Conservation (phyloP, 2,797 vertebrate genomes). For the Falco naumanni region DNA sequence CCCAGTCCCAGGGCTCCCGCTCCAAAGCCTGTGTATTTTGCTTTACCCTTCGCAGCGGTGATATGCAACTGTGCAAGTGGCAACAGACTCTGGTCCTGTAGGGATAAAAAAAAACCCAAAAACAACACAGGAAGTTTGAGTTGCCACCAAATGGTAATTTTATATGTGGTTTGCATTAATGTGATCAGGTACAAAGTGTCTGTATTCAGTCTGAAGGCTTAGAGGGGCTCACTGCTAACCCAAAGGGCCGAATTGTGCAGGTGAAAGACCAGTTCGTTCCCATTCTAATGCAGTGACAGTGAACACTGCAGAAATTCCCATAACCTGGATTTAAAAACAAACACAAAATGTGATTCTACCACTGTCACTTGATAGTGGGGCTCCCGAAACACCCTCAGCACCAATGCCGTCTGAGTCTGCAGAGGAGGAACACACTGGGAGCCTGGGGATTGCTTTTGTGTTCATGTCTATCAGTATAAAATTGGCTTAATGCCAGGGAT, state of each 20-base stretch:
- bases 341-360: background rate
- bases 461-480: background rate
- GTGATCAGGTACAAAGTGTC: background rate
- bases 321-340: background rate
- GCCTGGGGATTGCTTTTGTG: background rate
- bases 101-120: background rate
- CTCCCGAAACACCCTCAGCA: background rate
- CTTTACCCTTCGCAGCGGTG: background rate
- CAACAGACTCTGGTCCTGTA: background rate
- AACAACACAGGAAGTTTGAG: background rate
- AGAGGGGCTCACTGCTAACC: background rate
- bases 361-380: background rate
- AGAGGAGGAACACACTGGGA: background rate
- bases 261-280: background rate
- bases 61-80: background rate
- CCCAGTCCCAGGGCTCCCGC: background rate
- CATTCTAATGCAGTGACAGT: background rate
- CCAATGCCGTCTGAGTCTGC: background rate
- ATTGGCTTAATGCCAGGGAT: background rate
- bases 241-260: background rate
- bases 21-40: background rate
- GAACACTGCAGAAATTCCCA: background rate
- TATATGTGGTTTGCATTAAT: background rate
- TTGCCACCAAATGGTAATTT: background rate
- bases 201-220: background rate